These are phyloP conservation scores for Mareca strepera DNA, from an alignment of 2,797 vertebrate species.

Conservation along the genomic window DNA sequence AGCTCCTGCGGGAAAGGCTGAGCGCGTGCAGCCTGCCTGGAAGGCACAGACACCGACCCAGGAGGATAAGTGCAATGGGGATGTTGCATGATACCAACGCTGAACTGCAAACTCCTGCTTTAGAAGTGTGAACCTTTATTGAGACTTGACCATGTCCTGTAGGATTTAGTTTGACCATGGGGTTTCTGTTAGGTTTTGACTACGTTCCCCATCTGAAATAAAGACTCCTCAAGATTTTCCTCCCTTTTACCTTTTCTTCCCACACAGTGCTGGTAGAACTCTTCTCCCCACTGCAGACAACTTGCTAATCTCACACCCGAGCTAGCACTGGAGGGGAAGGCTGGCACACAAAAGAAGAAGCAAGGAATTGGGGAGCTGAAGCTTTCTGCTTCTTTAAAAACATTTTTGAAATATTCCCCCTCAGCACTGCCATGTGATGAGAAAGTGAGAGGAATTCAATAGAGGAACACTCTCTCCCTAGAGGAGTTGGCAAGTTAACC, in stretches of 20 bases:
- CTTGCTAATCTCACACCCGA: neutral
- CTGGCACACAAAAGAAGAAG: neutral
- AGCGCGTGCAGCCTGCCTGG: accelerated
- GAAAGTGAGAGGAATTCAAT: neutral
- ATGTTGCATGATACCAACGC: neutral
- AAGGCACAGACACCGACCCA: conserved; percentile 39
- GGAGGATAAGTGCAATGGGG: neutral
- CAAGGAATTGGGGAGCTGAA: neutral
- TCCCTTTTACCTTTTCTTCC: neutral
- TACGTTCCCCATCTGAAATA: neutral
- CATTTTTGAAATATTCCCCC: neutral
- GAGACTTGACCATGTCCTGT: neutral
- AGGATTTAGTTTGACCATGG: neutral
- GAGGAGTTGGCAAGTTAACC: neutral
- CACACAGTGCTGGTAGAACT: neutral
- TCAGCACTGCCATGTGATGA: neutral
- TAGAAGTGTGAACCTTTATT: neutral
- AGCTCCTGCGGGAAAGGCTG: neutral
- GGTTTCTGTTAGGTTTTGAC: neutral
- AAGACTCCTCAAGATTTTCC: neutral
- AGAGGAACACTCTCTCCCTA: neutral
- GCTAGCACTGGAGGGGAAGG: neutral
- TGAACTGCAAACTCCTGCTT: neutral
- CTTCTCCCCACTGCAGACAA: neutral
- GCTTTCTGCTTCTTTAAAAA: neutral